These are phyloP conservation scores for Poeciliopsis paucimaculata DNA, from an alignment of 2,797 vertebrate species.

Conservation along the genomic window DNA sequence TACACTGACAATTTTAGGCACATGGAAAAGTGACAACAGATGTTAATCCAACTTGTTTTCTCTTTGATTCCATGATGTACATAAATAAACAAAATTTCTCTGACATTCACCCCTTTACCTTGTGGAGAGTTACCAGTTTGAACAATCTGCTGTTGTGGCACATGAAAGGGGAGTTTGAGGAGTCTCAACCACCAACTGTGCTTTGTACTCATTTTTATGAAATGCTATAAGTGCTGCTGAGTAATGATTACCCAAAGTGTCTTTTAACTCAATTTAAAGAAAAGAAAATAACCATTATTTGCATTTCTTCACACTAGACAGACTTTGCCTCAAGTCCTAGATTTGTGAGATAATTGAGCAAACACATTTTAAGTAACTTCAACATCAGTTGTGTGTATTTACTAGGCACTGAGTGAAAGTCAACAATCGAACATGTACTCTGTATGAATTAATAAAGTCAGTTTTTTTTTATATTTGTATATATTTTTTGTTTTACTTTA, in stretches of 20 bases:
- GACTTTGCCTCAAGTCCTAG: neutral
- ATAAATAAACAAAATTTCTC: constrained; percentile 28
- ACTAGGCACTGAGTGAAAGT: neutral
- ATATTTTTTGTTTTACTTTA: neutral
- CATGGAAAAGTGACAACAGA: constrained; percentile 7
- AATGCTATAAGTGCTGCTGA: constrained; percentile 12
- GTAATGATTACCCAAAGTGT: constrained; percentile 12
- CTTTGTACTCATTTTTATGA: constrained; percentile 30
- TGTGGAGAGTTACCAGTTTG: constrained; percentile 43
- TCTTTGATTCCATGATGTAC: constrained; percentile 11
- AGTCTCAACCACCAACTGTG: constrained; percentile 27
- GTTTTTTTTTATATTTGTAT: too few species aligned
- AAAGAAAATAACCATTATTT: neutral
- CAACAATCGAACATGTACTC: neutral
- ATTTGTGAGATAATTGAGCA: neutral
- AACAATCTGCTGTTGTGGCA: constrained; percentile 36
- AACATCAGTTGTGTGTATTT: neutral
- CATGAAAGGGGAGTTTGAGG: constrained; percentile 51
- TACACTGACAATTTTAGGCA: neutral
- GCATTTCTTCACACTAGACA: neutral
- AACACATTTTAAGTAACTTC: neutral
- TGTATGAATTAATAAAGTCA: neutral
- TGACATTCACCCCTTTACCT: constrained; percentile 42
- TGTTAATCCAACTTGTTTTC: constrained; percentile 13
- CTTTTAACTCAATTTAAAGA: neutral